These are phyloP conservation scores for cattle (Bos taurus) DNA, from an alignment of 2,113 vertebrate species.

Conservation along the genomic window DNA sequence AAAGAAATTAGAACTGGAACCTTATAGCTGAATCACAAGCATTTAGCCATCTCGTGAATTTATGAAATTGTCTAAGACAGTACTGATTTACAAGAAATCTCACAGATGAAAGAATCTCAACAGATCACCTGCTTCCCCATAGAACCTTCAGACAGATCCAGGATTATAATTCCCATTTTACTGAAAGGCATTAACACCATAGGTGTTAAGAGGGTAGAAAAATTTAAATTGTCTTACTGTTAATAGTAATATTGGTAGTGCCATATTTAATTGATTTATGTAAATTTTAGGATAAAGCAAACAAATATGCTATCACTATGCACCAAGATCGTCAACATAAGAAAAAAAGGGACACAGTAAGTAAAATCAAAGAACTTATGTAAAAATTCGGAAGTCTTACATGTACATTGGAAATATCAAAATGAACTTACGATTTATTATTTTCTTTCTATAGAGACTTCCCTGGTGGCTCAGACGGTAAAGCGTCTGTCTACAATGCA, in stretches of 20 bases:
- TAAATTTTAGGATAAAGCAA: neutral
- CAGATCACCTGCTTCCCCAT: neutral
- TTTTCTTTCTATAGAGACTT: neutral
- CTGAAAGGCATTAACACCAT: neutral
- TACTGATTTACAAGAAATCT: neutral
- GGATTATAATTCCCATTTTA: neutral
- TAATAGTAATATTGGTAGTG: neutral
- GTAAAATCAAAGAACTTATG: neutral
- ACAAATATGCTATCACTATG: neutral
- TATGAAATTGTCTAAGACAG: neutral
- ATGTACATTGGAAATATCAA: conserved; percentile 24
- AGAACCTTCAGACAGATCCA: neutral
- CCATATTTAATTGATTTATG: neutral
- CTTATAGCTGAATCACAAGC: neutral
- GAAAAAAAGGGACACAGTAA: neutral
- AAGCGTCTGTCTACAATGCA: no score
- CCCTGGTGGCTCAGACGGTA: no score
- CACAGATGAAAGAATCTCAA: neutral
- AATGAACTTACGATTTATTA: neutral
- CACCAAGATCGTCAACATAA: neutral
- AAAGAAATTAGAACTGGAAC: neutral
- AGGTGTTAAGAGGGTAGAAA: neutral
- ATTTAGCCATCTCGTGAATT: neutral
- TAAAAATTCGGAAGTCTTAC: neutral
- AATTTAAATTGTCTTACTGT: neutral